phyloP scores from a whole-genome alignment of 2,888 invertebrate genomes.

The Imbricaverruca yamaguchii region DNA sequence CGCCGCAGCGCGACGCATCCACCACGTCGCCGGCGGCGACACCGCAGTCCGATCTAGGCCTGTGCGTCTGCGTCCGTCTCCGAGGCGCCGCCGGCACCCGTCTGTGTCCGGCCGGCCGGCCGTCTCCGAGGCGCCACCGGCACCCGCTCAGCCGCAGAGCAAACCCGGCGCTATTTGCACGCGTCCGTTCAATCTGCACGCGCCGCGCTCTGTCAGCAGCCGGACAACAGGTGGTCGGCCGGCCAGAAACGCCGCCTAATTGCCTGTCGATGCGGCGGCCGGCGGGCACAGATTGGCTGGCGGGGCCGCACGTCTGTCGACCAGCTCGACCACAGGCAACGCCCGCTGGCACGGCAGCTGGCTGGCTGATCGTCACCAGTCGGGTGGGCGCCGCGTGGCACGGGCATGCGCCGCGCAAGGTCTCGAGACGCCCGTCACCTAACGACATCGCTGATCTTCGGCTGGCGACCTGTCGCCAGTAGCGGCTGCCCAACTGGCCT shows the following conservation, averaged over 20 bases:
- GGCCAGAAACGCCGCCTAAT: background rate
- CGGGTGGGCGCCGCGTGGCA: background rate
- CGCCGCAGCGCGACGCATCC: background rate
- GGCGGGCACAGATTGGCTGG: background rate
- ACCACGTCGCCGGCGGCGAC: background rate
- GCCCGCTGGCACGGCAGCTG: background rate
- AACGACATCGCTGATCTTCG: background rate
- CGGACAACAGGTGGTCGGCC: constrained; percentile 3
- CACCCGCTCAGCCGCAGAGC: too few relatives aligned
- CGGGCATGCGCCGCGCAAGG: background rate
- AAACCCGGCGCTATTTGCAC: background rate
- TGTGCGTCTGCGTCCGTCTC: too few relatives aligned
- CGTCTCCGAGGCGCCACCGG: too few relatives aligned
- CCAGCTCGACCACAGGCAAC: background rate
- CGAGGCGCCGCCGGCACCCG: too few relatives aligned
- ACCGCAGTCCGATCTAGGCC: too few relatives aligned
- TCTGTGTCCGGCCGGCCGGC: too few relatives aligned
- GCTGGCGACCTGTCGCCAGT: background rate
- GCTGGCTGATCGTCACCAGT: background rate
- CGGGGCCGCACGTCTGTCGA: background rate
- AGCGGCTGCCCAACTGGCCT: too few relatives aligned
- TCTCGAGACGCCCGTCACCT: background rate
- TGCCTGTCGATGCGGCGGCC: background rate
- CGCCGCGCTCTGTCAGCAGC: background rate
- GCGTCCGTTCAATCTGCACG: background rate